phyloP scores from a whole-genome alignment of 2,113 vertebrate genomes.

The Panthera leo region DNA sequence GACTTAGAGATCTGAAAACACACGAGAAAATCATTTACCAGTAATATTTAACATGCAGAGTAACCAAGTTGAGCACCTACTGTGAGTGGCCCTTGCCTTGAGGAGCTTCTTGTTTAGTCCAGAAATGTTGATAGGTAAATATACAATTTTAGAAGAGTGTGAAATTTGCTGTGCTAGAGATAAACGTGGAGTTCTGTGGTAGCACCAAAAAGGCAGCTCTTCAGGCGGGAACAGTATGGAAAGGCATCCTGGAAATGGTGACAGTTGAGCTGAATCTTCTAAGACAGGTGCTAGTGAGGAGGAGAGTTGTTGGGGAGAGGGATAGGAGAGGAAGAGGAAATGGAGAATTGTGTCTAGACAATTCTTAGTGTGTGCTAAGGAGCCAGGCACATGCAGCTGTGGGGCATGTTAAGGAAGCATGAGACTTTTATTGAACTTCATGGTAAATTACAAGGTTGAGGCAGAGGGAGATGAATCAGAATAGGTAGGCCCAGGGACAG shows the following conservation, averaged over 20 bases:
- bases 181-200: background rate
- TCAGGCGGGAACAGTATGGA: background rate
- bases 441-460: background rate
- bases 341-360: background rate
- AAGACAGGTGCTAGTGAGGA: background rate
- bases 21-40: background rate
- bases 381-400: background rate
- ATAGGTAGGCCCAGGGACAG: background rate
- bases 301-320: background rate
- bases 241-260: background rate
- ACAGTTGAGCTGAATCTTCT: slow-evolving; percentile 5
- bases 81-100: background rate
- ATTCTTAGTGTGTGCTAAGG: background rate
- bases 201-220: background rate
- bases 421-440: background rate
- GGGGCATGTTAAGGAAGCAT: background rate
- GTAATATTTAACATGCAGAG: background rate
- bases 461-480: background rate
- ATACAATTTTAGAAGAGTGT: background rate
- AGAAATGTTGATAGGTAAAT: background rate
- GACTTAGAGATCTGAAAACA: background rate
- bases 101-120: background rate
- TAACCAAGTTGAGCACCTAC: background rate
- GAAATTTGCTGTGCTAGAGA: background rate
- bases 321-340: background rate